Base-by-base conservation (phyloP, 2,113 vertebrate species). In the Neogale vison region DNA sequence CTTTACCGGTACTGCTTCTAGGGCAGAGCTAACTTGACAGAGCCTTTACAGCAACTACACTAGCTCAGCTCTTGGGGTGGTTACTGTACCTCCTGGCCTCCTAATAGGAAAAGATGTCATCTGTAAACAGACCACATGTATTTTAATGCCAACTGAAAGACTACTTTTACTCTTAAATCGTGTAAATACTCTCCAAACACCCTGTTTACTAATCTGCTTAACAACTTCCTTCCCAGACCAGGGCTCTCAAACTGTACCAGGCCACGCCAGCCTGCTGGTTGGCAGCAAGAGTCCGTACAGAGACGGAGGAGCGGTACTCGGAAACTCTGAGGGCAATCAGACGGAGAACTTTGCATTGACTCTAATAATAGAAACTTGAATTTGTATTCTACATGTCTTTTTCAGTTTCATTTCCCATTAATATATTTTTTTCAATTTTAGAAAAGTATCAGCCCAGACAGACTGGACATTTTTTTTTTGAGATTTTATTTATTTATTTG, bases 131-230 rank as follows among this genome's bases (percentile, higher is more conserved):
- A 23, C 31, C 34, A 67, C 4, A 59, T 3, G 69, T 23, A 36
- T 50, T 45, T 87, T 39, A 63, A 42, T 18, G 34, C 10, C 52
- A 45, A 63, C 0, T 10, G 31, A 57, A 42, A n/a, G 36, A 61
- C 20, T 20, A 10, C 17, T 52, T 69, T 52, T 52, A 65, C 47
- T 88, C 86, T 92, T 31, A 24, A 57, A 59, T n/a, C 17, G 77
- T 31, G 42, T 36, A 42, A 47, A n/a, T 57, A 79, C 13, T 83
- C 15, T 11, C 5, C 39, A 77, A 90, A 39, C 2, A 17, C 4
- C 88, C 42, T 93, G 42, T 18, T 89, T 63, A 86, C 84, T 29
- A 20, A 88, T 39, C 34, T 95, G 77, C 61, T 88, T n/a, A 84
- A 85, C 79, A 82, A 74, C 50, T 69, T 93, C 65, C 79, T 63